Evolutionary conservation across 1,140 invertebrate species (phyloP).

Genomic region (Drosophila novamexicana): DNA sequence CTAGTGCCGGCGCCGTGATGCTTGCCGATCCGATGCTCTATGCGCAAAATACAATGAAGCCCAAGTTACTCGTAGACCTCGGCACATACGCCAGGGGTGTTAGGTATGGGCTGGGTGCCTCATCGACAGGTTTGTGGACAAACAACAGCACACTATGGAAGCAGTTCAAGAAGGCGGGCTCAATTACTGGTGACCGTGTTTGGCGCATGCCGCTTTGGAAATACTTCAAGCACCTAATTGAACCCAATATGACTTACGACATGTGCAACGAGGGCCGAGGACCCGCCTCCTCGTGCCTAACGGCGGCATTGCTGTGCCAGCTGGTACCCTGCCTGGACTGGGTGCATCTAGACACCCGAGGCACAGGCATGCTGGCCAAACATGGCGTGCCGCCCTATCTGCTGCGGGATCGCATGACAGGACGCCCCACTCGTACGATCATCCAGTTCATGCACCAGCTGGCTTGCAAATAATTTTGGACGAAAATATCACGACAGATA

Average conservation of each 20-base stretch:
- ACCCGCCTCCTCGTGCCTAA: constrained; percentile 86
- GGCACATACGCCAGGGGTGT: constrained; percentile 87
- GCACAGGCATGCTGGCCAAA: constrained; percentile 86
- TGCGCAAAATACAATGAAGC: constrained; percentile 86
- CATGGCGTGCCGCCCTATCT: constrained; percentile 87
- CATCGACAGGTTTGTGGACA: constrained; percentile 91
- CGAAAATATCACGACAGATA: too few relatives aligned
- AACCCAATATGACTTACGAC: constrained; percentile 84
- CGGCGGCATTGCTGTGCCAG: constrained; percentile 87
- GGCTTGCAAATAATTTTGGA: constrained; percentile 72
- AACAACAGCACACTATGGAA: constrained; percentile 88
- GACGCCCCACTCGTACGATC: constrained; percentile 87
- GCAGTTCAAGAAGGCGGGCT: constrained; percentile 87
- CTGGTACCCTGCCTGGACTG: constrained; percentile 87
- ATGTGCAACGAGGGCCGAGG: constrained; percentile 87
- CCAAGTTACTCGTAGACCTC: constrained; percentile 89
- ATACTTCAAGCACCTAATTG: constrained; percentile 89
- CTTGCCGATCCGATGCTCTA: constrained; percentile 95
- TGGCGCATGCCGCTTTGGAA: constrained; percentile 96
- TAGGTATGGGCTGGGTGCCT: constrained; percentile 87
- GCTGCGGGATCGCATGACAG: constrained; percentile 85
- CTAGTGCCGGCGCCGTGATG: constrained; percentile 93
- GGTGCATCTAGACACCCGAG: constrained; percentile 89
- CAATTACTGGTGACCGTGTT: constrained; percentile 91
- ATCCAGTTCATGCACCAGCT: constrained; percentile 86